Evolutionary conservation across 2,797 vertebrate species (phyloP).

Genomic region (Schizopygopsis malacanthus): DNA sequence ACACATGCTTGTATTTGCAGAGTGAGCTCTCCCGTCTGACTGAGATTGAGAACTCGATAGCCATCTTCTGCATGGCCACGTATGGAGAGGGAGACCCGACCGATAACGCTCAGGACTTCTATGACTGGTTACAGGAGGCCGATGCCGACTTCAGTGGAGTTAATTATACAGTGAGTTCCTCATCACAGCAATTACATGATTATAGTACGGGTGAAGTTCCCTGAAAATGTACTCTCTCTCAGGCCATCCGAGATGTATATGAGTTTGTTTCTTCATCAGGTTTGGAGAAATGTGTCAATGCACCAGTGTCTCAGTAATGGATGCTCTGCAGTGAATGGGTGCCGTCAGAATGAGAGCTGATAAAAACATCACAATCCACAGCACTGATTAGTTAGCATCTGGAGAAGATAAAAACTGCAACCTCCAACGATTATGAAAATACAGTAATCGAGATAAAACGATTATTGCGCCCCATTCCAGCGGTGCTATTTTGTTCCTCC

Average conservation of each 20-base stretch:
- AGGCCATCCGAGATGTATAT: background rate
- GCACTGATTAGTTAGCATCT: background rate
- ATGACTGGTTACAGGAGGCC: constrained; percentile 94
- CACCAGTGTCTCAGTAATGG: background rate
- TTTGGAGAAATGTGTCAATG: background rate
- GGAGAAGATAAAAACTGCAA: background rate
- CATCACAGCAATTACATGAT: background rate
- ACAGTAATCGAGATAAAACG: no score
- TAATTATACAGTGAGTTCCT: constrained; percentile 86
- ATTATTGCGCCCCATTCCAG: no score
- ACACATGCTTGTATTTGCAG: constrained; percentile 67
- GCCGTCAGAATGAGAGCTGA: background rate
- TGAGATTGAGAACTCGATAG: constrained; percentile 91
- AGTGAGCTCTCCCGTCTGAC: constrained; percentile 87
- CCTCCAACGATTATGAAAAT: no score
- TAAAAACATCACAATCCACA: background rate
- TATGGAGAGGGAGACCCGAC: constrained; percentile 98
- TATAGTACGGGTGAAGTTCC: background rate
- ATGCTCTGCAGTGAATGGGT: background rate
- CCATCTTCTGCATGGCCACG: constrained; percentile 97
- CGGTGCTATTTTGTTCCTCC: no score
- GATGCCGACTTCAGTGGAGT: constrained; percentile 86
- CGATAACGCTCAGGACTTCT: constrained; percentile 97
- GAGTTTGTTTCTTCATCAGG: background rate
- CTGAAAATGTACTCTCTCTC: no score